Conservation (phyloP, 1,140 invertebrate species). For the Diorhabda sublineata region DNA sequence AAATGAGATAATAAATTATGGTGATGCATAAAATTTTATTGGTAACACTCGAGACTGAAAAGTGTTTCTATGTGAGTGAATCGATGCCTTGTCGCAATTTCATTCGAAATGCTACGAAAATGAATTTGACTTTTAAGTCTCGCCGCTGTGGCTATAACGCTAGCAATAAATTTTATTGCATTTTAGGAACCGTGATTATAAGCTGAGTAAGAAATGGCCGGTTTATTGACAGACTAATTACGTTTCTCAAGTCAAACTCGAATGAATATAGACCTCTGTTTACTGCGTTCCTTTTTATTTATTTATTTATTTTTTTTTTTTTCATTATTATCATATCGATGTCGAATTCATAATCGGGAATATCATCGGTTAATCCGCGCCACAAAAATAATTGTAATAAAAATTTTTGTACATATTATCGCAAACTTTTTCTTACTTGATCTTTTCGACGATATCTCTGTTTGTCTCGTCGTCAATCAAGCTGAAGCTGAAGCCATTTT, state of each 20-base stretch:
- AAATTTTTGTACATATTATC: no score
- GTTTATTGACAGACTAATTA: conserved; percentile 2
- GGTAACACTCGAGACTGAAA: neutral
- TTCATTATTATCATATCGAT: no score
- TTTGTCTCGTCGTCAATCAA: no score
- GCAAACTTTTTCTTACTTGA: no score
- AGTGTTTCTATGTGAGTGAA: neutral
- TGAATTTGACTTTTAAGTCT: neutral
- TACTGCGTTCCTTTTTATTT: neutral
- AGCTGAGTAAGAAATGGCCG: neutral
- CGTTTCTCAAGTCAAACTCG: neutral
- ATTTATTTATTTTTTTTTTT: no score
- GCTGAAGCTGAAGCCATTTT: no score
- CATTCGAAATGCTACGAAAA: neutral
- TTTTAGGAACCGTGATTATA: neutral
- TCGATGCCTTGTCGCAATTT: neutral
- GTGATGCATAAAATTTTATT: neutral
- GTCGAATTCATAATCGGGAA: no score
- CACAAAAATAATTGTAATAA: no score
- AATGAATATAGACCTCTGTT: neutral
- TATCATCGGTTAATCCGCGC: no score
- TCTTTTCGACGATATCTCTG: no score
- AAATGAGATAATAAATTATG: neutral
- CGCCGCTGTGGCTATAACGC: neutral
- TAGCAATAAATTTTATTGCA: neutral